Evolutionary conservation across 2,888 invertebrate species (phyloP), one percentile per base, ranked within the genome.

Genomic region (Halocaridina rubra): DNA sequence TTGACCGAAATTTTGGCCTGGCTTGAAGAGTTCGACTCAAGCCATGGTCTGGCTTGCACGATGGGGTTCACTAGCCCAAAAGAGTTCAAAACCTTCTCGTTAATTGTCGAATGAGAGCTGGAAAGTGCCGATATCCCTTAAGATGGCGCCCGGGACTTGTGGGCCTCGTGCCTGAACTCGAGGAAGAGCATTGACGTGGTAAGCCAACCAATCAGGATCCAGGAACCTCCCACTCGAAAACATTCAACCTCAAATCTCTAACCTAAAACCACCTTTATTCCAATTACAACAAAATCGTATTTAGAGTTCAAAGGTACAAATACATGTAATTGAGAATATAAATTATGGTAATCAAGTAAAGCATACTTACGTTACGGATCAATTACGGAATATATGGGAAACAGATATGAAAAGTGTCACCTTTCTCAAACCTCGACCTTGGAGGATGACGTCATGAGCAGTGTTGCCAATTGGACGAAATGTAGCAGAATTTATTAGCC

Each of bases 401-500:
- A 77, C 71, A 84, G 78, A 84, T 30, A 64, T 67, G 46, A 19
- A n/a, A 61, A 22, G 82, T 78, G 82, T 84, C 82, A 84, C 78
- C 82, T 84, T 84, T 84, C 82, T 84, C 82, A 71, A 77, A 72
- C 78, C 82, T 84, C 78, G 82, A 78, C 82, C 82, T 84, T 84
- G 82, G 72, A 53, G 19, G 10, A 19, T 53, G 53, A 53, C 53
- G 53, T 53, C 53, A 53, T 53, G 16, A 53, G 53, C 53, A n/a
- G 53, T 53, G 53, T 53, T 53, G 53, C 16, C 16, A 53, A 10
- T 5, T 53, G 16, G 2, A n/a, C 16, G 53, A 53, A 53, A 16
- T 16, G 53, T 16, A 53, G 16, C 7, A 53, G n/a, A n/a, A 53
- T 53, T 27, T 29, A 67, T 53, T 53, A n/a, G 13, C 13, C 2